Evolutionary conservation across 2,888 invertebrate species (phyloP), one percentile per base, ranked within the genome.

Genomic region (Trachelus stipa): DNA sequence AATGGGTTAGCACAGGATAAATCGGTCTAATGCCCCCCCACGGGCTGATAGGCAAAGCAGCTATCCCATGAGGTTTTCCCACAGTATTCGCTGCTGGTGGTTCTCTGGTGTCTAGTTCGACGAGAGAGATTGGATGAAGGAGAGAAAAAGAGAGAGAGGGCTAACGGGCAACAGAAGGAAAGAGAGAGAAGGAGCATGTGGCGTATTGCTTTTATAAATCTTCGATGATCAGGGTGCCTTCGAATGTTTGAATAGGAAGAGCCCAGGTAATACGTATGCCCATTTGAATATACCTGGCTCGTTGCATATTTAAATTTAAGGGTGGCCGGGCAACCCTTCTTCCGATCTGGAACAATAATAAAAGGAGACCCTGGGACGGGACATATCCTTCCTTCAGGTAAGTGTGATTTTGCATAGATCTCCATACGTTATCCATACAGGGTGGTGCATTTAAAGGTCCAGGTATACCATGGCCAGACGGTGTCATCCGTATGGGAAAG

Each of bases 401-500:
- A 86, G 83, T 85, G 88, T 88, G 88, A 91, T 91, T 91, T 91
- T 91, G 91, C 91, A 91, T 91, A 91, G 85, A 91, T 91, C 90
- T 91, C 90, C 91, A 91, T 91, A 91, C 85, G 90, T 91, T 88
- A 88, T 87, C 88, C 74, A 74, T 79, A 75, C 79, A 76, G 76
- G 78, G 31, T 31, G 82, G 82, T 82, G 84, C 87, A 85, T 89
- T 91, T 90, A 89, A 90, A 90, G 89, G 89, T 90, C 89, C 90
- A 91, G 91, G 91, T 91, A 91, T 84, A 83, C 9, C 86, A 69
- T 80, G 79, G 81, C 82, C 87, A 86, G 82, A 83, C 88, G 89
- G 91, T 91, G 91, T 91, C 91, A 91, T 91, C 91, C 91, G 90
- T 90, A 90, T 91, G 91, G 91, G 91, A 91, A 91, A 91, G 87